Conservation (phyloP, 2,113 vertebrate species). For the Rhadina sibilatrix region DNA sequence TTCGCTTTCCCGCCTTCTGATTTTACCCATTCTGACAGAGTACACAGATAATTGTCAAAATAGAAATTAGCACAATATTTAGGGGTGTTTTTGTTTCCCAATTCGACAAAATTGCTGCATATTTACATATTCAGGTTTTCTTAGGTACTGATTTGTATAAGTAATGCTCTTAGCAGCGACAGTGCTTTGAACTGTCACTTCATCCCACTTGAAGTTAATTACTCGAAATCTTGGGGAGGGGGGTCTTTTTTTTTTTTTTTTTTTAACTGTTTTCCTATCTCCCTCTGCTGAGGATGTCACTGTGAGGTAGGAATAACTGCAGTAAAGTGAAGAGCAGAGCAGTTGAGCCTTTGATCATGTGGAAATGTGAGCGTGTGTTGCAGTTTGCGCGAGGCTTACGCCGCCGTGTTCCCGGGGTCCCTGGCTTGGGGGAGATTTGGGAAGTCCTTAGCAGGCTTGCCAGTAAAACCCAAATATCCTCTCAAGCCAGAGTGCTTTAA, state of each 20-base stretch:
- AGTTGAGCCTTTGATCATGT: not conserved
- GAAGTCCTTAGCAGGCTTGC: not conserved
- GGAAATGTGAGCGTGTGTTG: not conserved
- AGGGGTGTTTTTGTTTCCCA: not conserved
- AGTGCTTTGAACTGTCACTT: conserved; percentile 45
- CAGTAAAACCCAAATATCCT: not conserved
- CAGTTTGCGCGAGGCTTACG: not conserved
- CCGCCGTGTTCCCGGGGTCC: not conserved
- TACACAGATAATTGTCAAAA: not conserved
- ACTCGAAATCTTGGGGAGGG: not conserved
- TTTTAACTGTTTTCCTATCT: not conserved
- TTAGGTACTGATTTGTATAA: not conserved
- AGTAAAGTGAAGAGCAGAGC: not conserved
- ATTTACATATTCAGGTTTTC: not conserved
- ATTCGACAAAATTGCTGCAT: not conserved
- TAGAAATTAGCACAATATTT: not conserved
- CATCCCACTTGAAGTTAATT: conserved; percentile 16
- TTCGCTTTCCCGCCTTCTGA: not conserved
- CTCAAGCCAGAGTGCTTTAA: not conserved
- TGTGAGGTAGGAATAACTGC: not conserved
- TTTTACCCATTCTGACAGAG: not conserved
- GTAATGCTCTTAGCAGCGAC: not conserved
- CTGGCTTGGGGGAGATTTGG: not conserved
- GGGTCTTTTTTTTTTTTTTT: too few relatives aligned
- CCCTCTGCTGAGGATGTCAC: not conserved